phyloP scores from a whole-genome alignment of 2,113 vertebrate genomes.

The Theristicus caerulescens region DNA sequence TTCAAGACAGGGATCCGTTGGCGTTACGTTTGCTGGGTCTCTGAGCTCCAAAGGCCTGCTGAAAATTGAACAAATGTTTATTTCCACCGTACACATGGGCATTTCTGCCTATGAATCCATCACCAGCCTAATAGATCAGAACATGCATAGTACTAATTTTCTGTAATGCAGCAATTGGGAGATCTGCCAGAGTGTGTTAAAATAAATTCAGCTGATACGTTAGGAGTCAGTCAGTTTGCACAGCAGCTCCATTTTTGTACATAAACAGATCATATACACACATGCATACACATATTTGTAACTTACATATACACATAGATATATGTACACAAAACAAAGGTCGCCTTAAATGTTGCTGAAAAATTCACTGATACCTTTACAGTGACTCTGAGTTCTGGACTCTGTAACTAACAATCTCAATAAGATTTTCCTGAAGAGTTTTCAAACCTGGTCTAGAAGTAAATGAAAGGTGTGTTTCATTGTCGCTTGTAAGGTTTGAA shows the following conservation, averaged over 20 bases:
- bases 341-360: not conserved
- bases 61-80: slow-evolving; percentile 10
- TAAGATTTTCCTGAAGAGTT: not conserved
- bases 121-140: slow-evolving; percentile 2
- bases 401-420: not conserved
- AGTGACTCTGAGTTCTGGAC: not conserved
- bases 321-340: not conserved
- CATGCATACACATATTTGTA: not conserved
- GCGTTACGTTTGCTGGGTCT: not conserved
- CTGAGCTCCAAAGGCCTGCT: not conserved
- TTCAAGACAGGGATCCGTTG: not conserved
- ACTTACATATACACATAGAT: not conserved
- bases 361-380: not conserved
- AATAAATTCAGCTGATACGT: not conserved
- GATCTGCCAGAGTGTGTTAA: not conserved
- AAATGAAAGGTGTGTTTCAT: not conserved
- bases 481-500: not conserved
- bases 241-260: not conserved
- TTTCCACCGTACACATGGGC: not conserved
- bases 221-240: not conserved
- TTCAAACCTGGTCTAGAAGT: not conserved
- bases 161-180: not conserved
- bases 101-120: slow-evolving; percentile 14
- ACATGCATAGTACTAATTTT: not conserved
- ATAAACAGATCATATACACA: not conserved